Conservation (phyloP, 1,140 invertebrate species). For the Frieseomelitta varia region DNA sequence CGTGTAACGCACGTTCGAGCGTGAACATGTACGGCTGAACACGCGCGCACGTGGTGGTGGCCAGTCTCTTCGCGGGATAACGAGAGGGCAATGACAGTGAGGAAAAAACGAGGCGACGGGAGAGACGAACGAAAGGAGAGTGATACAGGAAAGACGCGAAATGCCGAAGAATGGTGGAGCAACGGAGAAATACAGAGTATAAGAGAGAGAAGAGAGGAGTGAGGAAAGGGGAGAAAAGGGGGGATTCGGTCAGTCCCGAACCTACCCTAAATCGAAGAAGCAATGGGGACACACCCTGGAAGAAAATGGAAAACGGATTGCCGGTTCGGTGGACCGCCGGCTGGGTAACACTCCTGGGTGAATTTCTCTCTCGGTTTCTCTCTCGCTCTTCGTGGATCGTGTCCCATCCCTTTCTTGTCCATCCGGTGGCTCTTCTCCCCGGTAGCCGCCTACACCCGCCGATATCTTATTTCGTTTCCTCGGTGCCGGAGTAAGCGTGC, state of each 20-base stretch:
- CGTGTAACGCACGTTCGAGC: slow-evolving; percentile 37
- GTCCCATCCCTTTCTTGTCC: slow-evolving; percentile 40
- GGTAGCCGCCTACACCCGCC: slow-evolving; percentile 51
- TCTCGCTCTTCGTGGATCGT: not conserved
- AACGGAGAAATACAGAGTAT: not conserved
- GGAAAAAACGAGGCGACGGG: not conserved
- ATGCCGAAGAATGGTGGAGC: slow-evolving; percentile 20
- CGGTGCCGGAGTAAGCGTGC: slow-evolving; percentile 43
- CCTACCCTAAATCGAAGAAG: slow-evolving; percentile 80
- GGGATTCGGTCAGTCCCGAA: slow-evolving; percentile 68
- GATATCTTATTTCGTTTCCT: slow-evolving; percentile 78
- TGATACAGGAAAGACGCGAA: not conserved
- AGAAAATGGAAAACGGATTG: slow-evolving; percentile 72
- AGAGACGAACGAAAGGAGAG: slow-evolving; percentile 28
- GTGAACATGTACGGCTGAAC: slow-evolving; percentile 50
- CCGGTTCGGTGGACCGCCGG: slow-evolving; percentile 44
- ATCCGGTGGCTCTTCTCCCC: slow-evolving; percentile 15
- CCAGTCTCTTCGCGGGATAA: slow-evolving; percentile 52
- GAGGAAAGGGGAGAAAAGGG: not conserved
- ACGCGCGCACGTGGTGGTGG: slow-evolving; percentile 61
- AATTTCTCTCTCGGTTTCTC: slow-evolving; percentile 2
- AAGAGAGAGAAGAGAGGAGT: too few relatives aligned
- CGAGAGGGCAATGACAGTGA: slow-evolving; percentile 51
- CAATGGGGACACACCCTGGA: slow-evolving; percentile 77
- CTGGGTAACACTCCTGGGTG: slow-evolving; percentile 27